These are phyloP conservation scores for Pangasius larnaudii DNA, from an alignment of 2,797 vertebrate species.

Conservation along the genomic window DNA sequence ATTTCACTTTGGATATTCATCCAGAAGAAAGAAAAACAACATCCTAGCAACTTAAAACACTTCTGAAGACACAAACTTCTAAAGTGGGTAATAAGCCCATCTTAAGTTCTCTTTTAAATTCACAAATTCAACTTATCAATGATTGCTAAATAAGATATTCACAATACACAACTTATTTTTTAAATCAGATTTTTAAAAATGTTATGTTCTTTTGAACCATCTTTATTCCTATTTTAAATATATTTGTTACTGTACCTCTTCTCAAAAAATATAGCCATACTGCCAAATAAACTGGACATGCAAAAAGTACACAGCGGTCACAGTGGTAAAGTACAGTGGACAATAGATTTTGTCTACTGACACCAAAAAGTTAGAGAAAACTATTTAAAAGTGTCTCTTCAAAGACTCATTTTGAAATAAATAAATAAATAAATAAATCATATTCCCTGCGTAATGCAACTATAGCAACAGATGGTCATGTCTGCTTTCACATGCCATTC, in stretches of 20 bases:
- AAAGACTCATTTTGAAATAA: not conserved
- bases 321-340: not conserved
- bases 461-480: not conserved
- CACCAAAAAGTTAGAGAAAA: not conserved
- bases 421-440: not conserved
- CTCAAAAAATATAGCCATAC: not conserved
- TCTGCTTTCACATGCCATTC: slow-evolving; percentile 48
- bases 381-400: not conserved
- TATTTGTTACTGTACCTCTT: not conserved
- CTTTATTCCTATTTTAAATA: not conserved
- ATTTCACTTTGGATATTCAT: not conserved
- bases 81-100: not conserved
- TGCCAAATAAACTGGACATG: not conserved
- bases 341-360: not conserved
- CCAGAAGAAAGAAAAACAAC: not conserved
- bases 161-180: not conserved
- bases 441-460: not conserved
- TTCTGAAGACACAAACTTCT: not conserved
- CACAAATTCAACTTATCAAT: not conserved
- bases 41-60: not conserved
- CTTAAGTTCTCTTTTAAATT: not conserved
- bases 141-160: not conserved
- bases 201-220: not conserved
- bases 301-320: not conserved
- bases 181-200: not conserved